phyloP scores from a whole-genome alignment of 53 echinoderm and acorn worm genomes.

The Pentamera pediparva region DNA sequence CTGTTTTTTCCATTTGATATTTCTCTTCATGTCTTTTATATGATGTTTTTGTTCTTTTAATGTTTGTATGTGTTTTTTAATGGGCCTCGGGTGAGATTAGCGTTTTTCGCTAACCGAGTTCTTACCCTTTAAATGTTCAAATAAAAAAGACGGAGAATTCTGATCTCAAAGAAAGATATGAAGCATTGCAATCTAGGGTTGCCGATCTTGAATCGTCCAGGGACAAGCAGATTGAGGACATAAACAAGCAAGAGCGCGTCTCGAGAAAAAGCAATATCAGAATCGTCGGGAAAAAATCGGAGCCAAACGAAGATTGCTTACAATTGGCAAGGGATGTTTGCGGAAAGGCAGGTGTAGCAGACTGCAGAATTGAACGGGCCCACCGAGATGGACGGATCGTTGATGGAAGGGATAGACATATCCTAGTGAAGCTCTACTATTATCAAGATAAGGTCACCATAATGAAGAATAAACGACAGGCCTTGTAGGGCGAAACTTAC shows the following conservation, averaged over 20 bases:
- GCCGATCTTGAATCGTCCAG: background rate
- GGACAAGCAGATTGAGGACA: background rate
- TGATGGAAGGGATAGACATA: background rate
- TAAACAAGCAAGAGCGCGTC: background rate
- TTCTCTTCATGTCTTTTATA: too few relatives aligned
- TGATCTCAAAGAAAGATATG: background rate
- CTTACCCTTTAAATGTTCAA: too few relatives aligned
- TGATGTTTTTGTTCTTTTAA: too few relatives aligned
- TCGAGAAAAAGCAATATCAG: background rate
- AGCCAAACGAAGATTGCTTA: background rate
- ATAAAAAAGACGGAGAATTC: too few relatives aligned
- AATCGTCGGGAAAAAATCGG: background rate
- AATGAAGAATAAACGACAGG: background rate
- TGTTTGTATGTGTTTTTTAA: too few relatives aligned
- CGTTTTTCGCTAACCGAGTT: too few relatives aligned
- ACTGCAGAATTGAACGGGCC: background rate
- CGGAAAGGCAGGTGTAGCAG: background rate
- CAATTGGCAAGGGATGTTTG: background rate
- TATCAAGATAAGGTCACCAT: background rate
- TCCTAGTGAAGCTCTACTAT: background rate
- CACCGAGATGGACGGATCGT: background rate
- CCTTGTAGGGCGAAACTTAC: background rate
- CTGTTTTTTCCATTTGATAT: too few relatives aligned
- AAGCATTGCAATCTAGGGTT: background rate
- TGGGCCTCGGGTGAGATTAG: too few relatives aligned